Base-by-base conservation (phyloP, 2,113 vertebrate species). In the Periophthalmus modestus region DNA sequence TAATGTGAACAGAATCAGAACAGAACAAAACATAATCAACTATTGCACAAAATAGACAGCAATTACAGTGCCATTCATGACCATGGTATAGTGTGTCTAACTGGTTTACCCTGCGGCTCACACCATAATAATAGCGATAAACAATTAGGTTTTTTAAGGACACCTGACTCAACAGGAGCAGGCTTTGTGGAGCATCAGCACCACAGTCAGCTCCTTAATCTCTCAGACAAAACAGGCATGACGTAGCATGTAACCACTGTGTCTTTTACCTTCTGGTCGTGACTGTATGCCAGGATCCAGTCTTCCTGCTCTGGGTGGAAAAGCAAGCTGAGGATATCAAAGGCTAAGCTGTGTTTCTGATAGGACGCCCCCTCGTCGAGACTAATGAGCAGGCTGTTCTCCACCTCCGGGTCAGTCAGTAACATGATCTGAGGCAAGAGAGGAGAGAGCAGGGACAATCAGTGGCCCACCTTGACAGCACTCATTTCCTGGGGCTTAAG, bases 251-350 rank as follows among this genome's bases (percentile, higher is more conserved):
- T 39, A n/a, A 77, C 47, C 47, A 52, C 68, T 50, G 72, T 34
- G 55, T 77, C 28, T 73, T 77, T 92, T 88, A 97, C 96, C 95
- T 98, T 98, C 87, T 97, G 96, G 89, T 98, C 95, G 69, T 97
- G 96, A 89, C 96, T 96, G 81, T 97, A 98, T 19, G 96, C 96
- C 92, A 98, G 90, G 65, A 98, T 96, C 96, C 96, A 98, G 72
- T 98, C 96, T 76, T 98, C 96, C 75, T 96, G 95, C 85, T 96
- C 95, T 0, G 96, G 96, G 75, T 98, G 96, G 81, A 98, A 98
- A 47, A 98, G 96, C 81, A 98, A 87, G 74, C 96, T 98, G 85
- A 97, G 95, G 82, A 98, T 96, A 87, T 96, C 96, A 87, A 98
- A 98, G 83, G 92, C 95, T 81, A 97, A 93, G 28, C 95, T 93